A percentile compares a stretch with the other conserved stretches of the same genome.
phyloP scores from a whole-genome alignment of 2,113 vertebrate genomes.

The Podarcis muralis region DNA sequence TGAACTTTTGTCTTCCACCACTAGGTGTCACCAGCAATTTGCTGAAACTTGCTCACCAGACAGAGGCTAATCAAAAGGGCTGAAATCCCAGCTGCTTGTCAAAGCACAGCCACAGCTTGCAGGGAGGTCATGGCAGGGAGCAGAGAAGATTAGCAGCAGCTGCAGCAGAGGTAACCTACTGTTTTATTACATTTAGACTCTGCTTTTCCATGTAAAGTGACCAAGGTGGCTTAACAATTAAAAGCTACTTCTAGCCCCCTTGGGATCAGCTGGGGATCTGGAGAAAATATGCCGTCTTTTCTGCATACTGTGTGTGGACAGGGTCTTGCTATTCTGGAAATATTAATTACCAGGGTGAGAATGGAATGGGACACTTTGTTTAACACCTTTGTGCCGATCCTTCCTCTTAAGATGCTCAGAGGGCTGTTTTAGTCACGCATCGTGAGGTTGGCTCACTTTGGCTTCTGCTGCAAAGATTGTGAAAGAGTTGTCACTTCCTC shows the following conservation, averaged over 20 bases:
- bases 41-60: neutral
- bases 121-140: neutral
- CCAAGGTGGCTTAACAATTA: neutral
- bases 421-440: neutral
- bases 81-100: neutral
- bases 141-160: neutral
- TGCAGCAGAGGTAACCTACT: neutral
- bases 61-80: neutral
- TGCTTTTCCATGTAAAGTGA: neutral
- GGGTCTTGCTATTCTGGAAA: neutral
- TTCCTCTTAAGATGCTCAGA: neutral
- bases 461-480: neutral
- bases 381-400: neutral
- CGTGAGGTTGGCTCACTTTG: no score
- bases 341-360: neutral
- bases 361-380: no score
- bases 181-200: neutral
- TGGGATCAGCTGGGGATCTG: neutral
- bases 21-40: neutral
- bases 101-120: neutral
- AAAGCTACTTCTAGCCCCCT: neutral
- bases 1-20: neutral
- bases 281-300: neutral
- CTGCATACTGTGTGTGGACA: neutral
- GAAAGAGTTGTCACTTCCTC: neutral